Percentiles rank a stretch among this genome's conserved stretches.
These are phyloP conservation scores for Tauraco erythrolophus DNA, from an alignment of 2,113 vertebrate genomes.

Conservation along the genomic window DNA sequence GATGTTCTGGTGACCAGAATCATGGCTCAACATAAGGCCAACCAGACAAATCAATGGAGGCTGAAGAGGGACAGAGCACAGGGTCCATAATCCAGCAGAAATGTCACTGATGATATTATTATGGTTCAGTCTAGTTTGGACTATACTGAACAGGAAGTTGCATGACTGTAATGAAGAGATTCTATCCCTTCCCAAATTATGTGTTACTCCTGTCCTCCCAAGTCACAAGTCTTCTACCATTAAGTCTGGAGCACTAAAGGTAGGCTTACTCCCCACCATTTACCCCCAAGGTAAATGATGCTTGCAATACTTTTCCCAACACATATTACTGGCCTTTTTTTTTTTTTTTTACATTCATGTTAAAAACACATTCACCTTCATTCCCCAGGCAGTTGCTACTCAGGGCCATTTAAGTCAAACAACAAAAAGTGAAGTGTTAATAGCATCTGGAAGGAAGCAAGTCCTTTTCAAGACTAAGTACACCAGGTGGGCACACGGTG, in stretches of 20 bases:
- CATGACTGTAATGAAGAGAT: not conserved
- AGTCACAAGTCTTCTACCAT: not conserved
- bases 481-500: fast-evolving
- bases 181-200: not conserved
- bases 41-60: not conserved
- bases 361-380: not conserved
- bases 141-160: not conserved
- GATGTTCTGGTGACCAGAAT: not conserved
- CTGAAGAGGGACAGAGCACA: not conserved
- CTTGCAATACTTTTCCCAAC: not conserved
- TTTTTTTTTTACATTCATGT: not conserved
- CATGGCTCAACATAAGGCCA: not conserved
- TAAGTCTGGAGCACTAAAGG: not conserved
- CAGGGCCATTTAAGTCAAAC: not conserved
- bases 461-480: not conserved
- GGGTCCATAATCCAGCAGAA: not conserved
- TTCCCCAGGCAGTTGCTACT: not conserved
- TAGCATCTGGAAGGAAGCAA: not conserved
- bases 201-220: not conserved
- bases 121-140: not conserved
- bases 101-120: not conserved
- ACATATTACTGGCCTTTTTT: not conserved
- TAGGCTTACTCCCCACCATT: not conserved
- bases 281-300: not conserved
- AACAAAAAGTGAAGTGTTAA: not conserved